A percentile compares a stretch with the other conserved stretches of the same genome.
phyloP scores from a whole-genome alignment of 2,888 invertebrate species.

The Drymonia ruficornis region DNA sequence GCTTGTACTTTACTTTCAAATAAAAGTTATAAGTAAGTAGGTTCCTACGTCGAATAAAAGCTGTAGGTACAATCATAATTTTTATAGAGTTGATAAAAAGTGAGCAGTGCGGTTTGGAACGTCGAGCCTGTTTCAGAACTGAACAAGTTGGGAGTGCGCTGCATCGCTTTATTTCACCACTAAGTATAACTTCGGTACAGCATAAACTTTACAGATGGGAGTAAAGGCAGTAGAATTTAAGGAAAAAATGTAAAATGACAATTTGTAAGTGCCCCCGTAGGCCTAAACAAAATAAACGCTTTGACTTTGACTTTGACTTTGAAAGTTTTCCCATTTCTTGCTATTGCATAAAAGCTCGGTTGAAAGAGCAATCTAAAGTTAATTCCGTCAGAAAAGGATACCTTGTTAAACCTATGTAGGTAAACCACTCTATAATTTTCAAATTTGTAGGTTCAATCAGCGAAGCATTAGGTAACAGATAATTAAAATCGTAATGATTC shows the following conservation, averaged over 20 bases:
- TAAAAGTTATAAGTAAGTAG: neutral
- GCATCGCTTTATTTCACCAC: conserved; percentile 59
- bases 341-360: conserved; percentile 20
- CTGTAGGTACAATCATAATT: conserved; percentile 5
- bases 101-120: conserved; percentile 68
- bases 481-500: conserved; percentile 4
- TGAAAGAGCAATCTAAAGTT: conserved; percentile 13
- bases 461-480: neutral
- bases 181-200: conserved; percentile 65
- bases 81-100: conserved; percentile 70
- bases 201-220: conserved; percentile 59
- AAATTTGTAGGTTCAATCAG: neutral
- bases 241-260: no score
- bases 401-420: neutral
- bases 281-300: no score
- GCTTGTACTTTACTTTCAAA: neutral
- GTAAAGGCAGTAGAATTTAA: no score
- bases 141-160: conserved; percentile 65
- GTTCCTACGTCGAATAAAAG: no score
- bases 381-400: neutral
- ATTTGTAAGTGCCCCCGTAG: no score
- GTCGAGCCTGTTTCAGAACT: conserved; percentile 53
- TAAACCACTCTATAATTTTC: no score
- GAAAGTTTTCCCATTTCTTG: conserved; percentile 32
- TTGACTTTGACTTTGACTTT: no score